Percentiles rank a stretch among this genome's conserved stretches.
phyloP scores from a whole-genome alignment of 2,797 vertebrate genomes.

The Esox masquinongy region DNA sequence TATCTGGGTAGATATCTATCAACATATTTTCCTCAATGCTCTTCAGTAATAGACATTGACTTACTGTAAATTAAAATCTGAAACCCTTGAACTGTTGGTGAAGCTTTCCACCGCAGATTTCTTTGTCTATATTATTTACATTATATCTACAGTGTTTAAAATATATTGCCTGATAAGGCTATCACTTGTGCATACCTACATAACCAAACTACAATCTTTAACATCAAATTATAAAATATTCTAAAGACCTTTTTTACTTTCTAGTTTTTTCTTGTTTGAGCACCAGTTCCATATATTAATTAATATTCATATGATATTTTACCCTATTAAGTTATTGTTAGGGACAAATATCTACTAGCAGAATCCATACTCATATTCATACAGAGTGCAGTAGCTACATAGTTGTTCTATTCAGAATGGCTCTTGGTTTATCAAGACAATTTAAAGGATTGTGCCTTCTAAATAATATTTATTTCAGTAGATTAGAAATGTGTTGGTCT shows the following conservation, averaged over 20 bases:
- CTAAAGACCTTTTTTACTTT: not conserved
- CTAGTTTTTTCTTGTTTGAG: not conserved
- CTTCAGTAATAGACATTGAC: not conserved
- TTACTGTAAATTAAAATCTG: constrained; percentile 23
- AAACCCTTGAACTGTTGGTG: not conserved
- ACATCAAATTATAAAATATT: not conserved
- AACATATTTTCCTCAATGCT: constrained; percentile 22
- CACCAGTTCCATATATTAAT: not conserved
- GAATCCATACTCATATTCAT: too few relatives aligned
- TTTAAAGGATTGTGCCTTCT: not conserved
- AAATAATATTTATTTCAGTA: not conserved
- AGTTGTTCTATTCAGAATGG: not conserved
- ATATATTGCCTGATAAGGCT: not conserved
- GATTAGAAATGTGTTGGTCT: not conserved
- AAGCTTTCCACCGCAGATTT: not conserved
- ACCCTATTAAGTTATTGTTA: not conserved
- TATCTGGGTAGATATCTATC: constrained; percentile 51
- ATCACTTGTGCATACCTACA: not conserved
- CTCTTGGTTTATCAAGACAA: not conserved
- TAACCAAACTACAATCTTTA: not conserved
- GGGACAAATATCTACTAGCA: not conserved
- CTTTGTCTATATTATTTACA: constrained; percentile 14
- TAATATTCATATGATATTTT: not conserved
- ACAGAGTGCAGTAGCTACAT: not conserved
- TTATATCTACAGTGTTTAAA: not conserved